Evolutionary conservation across 2,888 invertebrate species (phyloP).

Genomic region (Odontomyia ornata): DNA sequence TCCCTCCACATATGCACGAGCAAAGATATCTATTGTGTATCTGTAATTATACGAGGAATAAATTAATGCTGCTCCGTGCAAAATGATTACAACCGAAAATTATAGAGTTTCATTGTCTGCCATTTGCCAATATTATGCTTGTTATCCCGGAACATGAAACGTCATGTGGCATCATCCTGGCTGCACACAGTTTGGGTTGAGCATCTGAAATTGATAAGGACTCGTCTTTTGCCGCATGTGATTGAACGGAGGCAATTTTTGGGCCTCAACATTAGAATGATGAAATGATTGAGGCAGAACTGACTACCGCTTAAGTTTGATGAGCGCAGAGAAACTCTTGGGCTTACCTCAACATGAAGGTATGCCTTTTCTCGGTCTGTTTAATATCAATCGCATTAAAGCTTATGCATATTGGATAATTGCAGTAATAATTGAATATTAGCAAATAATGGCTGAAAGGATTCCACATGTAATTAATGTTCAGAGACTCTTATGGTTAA

Average conservation of each 20-base stretch:
- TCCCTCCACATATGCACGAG: too few relatives aligned
- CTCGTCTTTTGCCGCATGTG: not conserved
- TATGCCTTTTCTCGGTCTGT: not conserved
- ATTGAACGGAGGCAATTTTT: not conserved
- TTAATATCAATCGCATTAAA: conserved; percentile 11
- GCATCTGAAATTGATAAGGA: not conserved
- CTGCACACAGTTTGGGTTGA: not conserved
- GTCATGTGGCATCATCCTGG: not conserved
- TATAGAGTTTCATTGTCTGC: not conserved
- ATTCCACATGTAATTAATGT: not conserved
- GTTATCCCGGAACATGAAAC: not conserved
- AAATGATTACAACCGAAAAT: conserved; percentile 12
- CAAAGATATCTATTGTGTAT: not conserved
- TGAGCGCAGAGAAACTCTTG: too few relatives aligned
- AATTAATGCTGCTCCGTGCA: conserved; percentile 11
- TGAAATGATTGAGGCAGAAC: not conserved
- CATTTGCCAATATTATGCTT: conserved; percentile 5
- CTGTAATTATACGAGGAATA: not conserved
- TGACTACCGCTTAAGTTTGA: too few relatives aligned
- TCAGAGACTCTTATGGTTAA: not conserved
- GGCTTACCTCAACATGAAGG: too few relatives aligned
- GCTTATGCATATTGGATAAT: conserved; percentile 16
- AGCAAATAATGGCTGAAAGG: not conserved
- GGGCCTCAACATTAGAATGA: not conserved
- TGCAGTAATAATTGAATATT: conserved; percentile 1